Percentiles rank a stretch among this genome's conserved stretches.
Conservation (phyloP, 2,888 invertebrate species). For the Erebia ligea region DNA sequence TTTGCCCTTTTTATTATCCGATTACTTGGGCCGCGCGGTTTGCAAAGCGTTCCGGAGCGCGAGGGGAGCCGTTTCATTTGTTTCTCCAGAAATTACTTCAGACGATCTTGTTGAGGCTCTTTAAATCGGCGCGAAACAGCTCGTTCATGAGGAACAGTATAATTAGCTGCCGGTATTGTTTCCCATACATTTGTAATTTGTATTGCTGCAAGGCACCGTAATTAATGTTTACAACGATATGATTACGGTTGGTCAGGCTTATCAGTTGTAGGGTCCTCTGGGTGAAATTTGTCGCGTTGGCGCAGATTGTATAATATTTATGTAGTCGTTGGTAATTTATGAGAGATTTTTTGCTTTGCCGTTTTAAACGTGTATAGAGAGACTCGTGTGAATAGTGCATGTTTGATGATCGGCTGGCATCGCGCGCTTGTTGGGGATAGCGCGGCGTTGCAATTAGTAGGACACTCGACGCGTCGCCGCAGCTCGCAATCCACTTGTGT, state of each 20-base stretch:
- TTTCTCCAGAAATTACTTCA: conserved; percentile 80
- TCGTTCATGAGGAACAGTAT: conserved; percentile 56
- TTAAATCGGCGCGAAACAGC: conserved; percentile 49
- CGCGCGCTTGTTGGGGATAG: conserved; percentile 59
- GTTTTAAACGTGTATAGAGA: conserved; percentile 18
- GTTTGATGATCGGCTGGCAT: conserved; percentile 56
- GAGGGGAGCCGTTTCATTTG: conserved; percentile 82
- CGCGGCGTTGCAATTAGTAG: conserved; percentile 78
- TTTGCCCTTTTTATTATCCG: conserved; percentile 84
- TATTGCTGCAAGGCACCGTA: conserved; percentile 69
- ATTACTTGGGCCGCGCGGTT: conserved; percentile 81
- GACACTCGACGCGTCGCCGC: conserved; percentile 72
- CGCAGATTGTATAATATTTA: conserved; percentile 48
- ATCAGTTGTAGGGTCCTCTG: conserved; percentile 65
- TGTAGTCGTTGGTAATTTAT: conserved; percentile 37
- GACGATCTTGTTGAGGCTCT: conserved; percentile 60
- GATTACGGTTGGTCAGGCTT: conserved; percentile 73
- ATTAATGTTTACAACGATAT: conserved; percentile 77
- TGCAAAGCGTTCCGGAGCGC: conserved; percentile 75
- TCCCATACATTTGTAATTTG: conserved; percentile 46
- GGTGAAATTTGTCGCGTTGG: conserved; percentile 56
- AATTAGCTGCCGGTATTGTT: conserved; percentile 73
- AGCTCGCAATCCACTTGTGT: conserved; percentile 73
- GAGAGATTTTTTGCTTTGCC: conserved; percentile 34
- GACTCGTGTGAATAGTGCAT: conserved; percentile 34